These are phyloP conservation scores for Drosophila mettleri DNA, from an alignment of 2,888 invertebrate species.

Conservation along the genomic window DNA sequence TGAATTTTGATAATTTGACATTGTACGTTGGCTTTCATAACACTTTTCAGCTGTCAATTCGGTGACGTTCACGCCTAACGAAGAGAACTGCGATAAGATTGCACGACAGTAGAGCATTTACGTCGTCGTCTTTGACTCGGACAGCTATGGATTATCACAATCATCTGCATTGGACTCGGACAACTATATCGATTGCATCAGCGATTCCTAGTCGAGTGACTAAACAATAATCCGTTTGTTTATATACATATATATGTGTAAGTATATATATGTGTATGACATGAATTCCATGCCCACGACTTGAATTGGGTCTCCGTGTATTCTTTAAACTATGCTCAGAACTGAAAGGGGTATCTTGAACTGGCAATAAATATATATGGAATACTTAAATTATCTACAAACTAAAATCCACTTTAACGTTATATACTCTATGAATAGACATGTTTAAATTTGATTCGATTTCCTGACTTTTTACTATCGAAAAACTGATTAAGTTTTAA, in stretches of 20 bases:
- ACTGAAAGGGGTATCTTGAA: not conserved
- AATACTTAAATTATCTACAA: not conserved
- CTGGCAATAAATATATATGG: not conserved
- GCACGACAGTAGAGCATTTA: not conserved
- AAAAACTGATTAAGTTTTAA: too few relatives aligned
- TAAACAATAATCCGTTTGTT: constrained; percentile 36
- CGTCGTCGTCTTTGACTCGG: not conserved
- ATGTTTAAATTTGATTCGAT: too few relatives aligned
- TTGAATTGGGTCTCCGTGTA: constrained; percentile 10
- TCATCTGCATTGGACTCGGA: constrained; percentile 18
- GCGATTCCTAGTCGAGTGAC: constrained; percentile 17
- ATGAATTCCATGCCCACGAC: constrained; percentile 15
- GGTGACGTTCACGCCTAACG: constrained; percentile 21
- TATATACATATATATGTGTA: not conserved
- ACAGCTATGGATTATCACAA: constrained; percentile 25
- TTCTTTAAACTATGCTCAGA: not conserved
- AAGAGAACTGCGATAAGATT: constrained; percentile 15
- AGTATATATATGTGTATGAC: not conserved
- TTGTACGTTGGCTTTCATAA: constrained; percentile 6
- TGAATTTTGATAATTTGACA: constrained; percentile 20
- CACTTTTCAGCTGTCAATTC: constrained; percentile 6
- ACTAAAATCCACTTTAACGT: not conserved
- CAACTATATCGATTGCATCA: constrained; percentile 41
- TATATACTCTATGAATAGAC: too few relatives aligned
- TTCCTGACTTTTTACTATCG: too few relatives aligned